phyloP scores from a whole-genome alignment of 2,888 invertebrate species.

The Incurvaria masculella region DNA sequence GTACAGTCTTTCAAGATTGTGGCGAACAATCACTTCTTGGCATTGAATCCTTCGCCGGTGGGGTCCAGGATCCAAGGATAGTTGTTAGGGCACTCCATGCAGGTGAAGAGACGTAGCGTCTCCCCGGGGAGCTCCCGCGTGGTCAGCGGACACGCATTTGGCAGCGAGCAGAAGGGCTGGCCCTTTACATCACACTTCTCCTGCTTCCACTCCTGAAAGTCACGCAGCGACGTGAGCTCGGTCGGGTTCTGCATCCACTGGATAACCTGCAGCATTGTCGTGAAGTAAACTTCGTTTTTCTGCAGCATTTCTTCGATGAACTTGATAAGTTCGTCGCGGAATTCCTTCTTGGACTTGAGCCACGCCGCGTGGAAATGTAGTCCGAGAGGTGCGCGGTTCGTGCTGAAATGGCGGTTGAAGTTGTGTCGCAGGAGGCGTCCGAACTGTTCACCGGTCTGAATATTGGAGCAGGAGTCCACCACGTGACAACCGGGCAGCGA shows the following conservation, averaged over 20 bases:
- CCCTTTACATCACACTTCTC: constrained; percentile 94
- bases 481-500: constrained; percentile 92
- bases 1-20: constrained; percentile 50
- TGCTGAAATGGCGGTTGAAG: constrained; percentile 90
- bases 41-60: constrained; percentile 89
- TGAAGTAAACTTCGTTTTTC: constrained; percentile 90
- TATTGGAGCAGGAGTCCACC: constrained; percentile 92
- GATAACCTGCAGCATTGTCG: constrained; percentile 86
- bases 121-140: constrained; percentile 91
- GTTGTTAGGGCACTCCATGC: constrained; percentile 94
- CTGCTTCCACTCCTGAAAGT: constrained; percentile 91
- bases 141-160: constrained; percentile 86
- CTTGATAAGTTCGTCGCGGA: constrained; percentile 85
- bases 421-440: constrained; percentile 87
- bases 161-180: constrained; percentile 88
- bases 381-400: constrained; percentile 90
- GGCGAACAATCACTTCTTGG: constrained; percentile 66
- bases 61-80: constrained; percentile 95
- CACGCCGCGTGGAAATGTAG: constrained; percentile 94
- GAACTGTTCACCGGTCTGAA: constrained; percentile 88
- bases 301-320: constrained; percentile 92
- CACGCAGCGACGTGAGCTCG: constrained; percentile 78
- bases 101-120: constrained; percentile 88
- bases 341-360: constrained; percentile 92
- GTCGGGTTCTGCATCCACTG: constrained; percentile 97